phyloP scores from a whole-genome alignment of 2,797 vertebrate genomes.

The Protosalanx chinensis region DNA sequence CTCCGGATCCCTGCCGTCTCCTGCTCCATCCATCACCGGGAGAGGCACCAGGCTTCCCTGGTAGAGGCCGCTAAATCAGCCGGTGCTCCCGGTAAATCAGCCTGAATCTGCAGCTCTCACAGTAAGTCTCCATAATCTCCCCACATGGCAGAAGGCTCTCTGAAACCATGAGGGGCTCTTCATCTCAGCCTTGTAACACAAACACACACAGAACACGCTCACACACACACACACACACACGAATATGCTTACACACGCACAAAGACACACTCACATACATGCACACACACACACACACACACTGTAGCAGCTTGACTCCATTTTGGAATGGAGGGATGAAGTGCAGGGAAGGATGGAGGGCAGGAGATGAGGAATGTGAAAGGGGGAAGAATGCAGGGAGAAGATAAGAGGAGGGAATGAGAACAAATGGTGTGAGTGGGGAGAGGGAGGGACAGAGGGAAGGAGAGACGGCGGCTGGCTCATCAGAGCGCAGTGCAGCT shows the following conservation, averaged over 20 bases:
- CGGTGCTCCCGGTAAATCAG: neutral
- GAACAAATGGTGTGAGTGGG: constrained; percentile 33
- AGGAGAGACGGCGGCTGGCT: neutral
- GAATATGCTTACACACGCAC: neutral
- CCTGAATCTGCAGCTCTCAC: neutral
- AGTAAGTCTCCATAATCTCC: neutral
- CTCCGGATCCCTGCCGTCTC: neutral
- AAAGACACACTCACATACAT: neutral
- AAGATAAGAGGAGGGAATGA: constrained; percentile 21
- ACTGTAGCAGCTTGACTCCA: constrained; percentile 6
- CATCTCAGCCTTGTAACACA: neutral
- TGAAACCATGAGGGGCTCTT: neutral
- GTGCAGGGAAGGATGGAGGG: neutral
- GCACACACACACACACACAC: constrained; percentile 14
- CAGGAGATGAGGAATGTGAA: neutral
- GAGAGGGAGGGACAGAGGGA: constrained; percentile 23
- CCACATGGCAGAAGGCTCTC: neutral
- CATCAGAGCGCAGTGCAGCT: neutral
- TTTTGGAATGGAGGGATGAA: neutral
- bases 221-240: neutral
- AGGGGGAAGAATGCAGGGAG: constrained; percentile 27
- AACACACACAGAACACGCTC: neutral
- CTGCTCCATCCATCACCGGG: neutral
- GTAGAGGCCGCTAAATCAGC: neutral
- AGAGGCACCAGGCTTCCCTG: neutral